A percentile compares a stretch with the other conserved stretches of the same genome.
Conservation (phyloP, 2,797 vertebrate species). For the Labroides dimidiatus region DNA sequence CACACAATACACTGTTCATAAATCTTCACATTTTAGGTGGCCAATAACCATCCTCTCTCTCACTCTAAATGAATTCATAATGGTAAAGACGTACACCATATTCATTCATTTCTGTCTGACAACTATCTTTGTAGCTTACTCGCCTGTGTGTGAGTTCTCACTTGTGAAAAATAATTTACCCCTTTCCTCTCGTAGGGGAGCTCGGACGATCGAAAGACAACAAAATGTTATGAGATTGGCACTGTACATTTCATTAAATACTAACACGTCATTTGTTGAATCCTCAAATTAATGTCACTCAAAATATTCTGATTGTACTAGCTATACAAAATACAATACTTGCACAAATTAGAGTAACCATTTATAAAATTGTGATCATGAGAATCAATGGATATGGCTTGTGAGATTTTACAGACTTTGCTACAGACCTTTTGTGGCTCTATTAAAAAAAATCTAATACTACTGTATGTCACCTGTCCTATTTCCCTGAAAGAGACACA, state of each 20-base stretch:
- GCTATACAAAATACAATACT: conserved; percentile 85
- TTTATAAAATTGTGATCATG: conserved; percentile 81
- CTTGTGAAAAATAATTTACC: conserved; percentile 68
- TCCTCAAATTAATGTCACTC: conserved; percentile 81
- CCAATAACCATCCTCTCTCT: conserved; percentile 49
- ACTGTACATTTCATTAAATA: conserved; percentile 85
- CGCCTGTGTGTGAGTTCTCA: conserved; percentile 47
- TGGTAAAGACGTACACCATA: conserved; percentile 74
- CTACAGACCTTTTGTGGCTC: conserved; percentile 87
- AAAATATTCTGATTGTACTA: conserved; percentile 85
- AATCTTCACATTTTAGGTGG: conserved; percentile 59
- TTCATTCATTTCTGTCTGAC: conserved; percentile 75
- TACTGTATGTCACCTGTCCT: conserved; percentile 80
- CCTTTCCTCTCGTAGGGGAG: conserved; percentile 64
- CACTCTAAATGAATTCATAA: conserved; percentile 77
- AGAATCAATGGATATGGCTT: conserved; percentile 85
- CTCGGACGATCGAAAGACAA: conserved; percentile 78
- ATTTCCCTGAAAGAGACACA: conserved; percentile 86
- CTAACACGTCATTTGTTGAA: conserved; percentile 79
- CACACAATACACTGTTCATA: conserved; percentile 44
- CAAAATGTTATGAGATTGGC: conserved; percentile 81
- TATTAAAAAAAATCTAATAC: conserved; percentile 81
- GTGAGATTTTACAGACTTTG: conserved; percentile 88
- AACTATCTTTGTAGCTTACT: conserved; percentile 36
- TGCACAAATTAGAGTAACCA: conserved; percentile 84